Evolutionary conservation across 2,113 vertebrate genomes (phyloP).

Genomic region (Pogona vitticeps): DNA sequence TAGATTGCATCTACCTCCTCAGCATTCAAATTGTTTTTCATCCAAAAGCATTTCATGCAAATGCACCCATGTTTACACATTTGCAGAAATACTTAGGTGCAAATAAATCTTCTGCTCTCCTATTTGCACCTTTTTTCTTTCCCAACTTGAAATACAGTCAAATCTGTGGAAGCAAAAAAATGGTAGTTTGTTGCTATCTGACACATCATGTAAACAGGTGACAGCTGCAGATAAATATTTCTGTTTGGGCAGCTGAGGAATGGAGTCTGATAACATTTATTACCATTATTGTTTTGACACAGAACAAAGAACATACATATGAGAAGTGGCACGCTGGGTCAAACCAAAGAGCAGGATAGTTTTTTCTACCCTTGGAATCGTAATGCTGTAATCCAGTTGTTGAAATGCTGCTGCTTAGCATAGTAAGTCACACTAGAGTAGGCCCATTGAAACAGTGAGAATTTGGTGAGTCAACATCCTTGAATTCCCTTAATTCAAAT

Average conservation of each 20-base stretch:
- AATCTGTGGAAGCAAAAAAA: conserved; percentile 2
- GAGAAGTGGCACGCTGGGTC: neutral
- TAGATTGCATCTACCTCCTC: neutral
- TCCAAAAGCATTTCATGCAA: conserved; percentile 25
- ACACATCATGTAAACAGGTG: neutral
- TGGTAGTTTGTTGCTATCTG: neutral
- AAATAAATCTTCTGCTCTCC: neutral
- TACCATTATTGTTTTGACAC: conserved; percentile 9
- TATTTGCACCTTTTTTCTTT: neutral
- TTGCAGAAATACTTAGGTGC: conserved; percentile 3
- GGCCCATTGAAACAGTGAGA: too few species aligned
- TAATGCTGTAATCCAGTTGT: too few species aligned
- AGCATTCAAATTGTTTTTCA: neutral
- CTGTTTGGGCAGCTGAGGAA: conserved; percentile 15
- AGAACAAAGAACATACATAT: neutral
- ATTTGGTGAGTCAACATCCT: too few species aligned
- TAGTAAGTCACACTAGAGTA: too few species aligned
- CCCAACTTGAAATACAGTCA: conserved; percentile 2
- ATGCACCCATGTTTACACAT: neutral
- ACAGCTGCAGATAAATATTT: conserved; percentile 20
- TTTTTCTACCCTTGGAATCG: neutral
- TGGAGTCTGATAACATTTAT: neutral
- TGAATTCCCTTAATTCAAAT: too few species aligned
- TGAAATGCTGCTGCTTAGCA: too few species aligned
- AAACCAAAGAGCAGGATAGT: neutral